These are phyloP conservation scores for Acronicta psi DNA, from an alignment of 2,888 invertebrate species.

Conservation along the genomic window DNA sequence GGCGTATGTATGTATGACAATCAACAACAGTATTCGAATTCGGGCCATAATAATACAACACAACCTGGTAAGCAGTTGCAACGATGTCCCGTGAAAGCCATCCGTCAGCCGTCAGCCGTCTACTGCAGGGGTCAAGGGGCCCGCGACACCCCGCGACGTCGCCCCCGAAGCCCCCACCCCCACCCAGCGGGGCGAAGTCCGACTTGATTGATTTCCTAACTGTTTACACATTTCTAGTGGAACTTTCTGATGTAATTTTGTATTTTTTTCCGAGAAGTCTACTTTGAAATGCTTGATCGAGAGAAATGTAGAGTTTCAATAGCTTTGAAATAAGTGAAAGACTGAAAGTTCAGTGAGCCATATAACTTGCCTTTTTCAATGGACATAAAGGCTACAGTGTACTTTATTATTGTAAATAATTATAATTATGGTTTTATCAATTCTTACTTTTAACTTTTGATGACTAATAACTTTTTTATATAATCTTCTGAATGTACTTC, in stretches of 20 bases:
- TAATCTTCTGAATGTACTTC: too few relatives aligned
- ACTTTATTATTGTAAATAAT: too few relatives aligned
- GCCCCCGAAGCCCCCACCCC: constrained; percentile 29
- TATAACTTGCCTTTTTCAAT: not conserved
- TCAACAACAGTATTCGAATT: constrained; percentile 6
- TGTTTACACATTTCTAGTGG: constrained; percentile 58
- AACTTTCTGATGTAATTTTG: constrained; percentile 53
- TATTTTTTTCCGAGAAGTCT: constrained; percentile 38
- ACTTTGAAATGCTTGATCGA: constrained; percentile 38
- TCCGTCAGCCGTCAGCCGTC: constrained; percentile 78
- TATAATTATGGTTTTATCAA: too few relatives aligned
- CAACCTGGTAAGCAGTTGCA: constrained; percentile 45
- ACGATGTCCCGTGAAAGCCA: constrained; percentile 65
- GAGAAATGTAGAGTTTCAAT: constrained; percentile 9
- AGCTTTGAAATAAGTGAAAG: not conserved
- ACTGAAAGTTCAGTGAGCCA: not conserved
- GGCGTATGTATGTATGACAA: too few relatives aligned
- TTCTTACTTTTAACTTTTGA: too few relatives aligned
- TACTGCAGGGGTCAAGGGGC: constrained; percentile 79
- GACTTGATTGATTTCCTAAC: constrained; percentile 85
- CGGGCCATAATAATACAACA: not conserved
- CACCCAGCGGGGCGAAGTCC: constrained; percentile 55
- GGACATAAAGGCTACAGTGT: too few relatives aligned
- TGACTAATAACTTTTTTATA: too few relatives aligned
- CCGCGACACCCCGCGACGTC: constrained; percentile 51